Conservation (phyloP, 2,113 vertebrate species). For the Marmota flaviventris region DNA sequence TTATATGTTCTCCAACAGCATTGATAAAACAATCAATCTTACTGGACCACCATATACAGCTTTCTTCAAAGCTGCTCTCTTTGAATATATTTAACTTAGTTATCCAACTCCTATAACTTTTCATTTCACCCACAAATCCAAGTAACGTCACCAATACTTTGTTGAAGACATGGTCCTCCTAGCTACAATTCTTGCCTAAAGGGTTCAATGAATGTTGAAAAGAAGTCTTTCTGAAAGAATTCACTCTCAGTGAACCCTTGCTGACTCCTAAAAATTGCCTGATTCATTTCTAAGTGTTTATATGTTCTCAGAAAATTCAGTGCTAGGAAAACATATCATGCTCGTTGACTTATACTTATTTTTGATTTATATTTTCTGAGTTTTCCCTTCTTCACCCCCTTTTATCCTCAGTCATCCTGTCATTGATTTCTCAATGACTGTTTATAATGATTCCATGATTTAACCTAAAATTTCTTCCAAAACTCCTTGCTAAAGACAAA, state of each 20-base stretch:
- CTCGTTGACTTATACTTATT: neutral
- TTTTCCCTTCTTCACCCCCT: neutral
- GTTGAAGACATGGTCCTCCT: neutral
- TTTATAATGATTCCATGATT: neutral
- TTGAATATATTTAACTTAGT: neutral
- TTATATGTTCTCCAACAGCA: neutral
- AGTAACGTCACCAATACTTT: neutral
- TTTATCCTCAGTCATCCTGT: neutral
- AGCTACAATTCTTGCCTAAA: neutral
- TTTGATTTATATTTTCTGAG: conserved; percentile 8
- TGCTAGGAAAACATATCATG: neutral
- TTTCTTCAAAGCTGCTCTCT: conserved; percentile 14
- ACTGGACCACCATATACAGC: neutral
- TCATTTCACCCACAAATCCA: neutral
- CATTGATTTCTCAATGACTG: conserved; percentile 4
- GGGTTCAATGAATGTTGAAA: neutral
- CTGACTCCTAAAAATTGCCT: neutral
- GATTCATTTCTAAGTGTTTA: neutral
- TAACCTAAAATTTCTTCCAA: conserved; percentile 1
- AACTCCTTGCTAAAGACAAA: neutral
- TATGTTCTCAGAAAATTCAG: neutral
- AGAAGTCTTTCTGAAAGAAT: neutral
- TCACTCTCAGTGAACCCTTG: neutral
- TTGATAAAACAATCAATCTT: conserved; percentile 43
- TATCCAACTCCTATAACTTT: neutral